Base-by-base conservation (phyloP, 2,113 vertebrate genomes). In the Oryzias woworae region DNA sequence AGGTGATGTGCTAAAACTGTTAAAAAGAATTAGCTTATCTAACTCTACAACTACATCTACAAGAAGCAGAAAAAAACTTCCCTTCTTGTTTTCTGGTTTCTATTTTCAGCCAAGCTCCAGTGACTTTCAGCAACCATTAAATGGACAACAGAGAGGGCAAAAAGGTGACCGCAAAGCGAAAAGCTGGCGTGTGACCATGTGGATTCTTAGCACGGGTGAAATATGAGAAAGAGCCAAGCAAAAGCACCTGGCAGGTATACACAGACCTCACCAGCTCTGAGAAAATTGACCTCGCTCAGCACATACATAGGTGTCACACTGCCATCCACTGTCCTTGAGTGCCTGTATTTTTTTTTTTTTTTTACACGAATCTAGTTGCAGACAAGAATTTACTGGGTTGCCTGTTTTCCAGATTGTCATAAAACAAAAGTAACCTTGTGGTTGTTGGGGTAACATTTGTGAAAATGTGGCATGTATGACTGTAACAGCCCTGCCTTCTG, bases 211-310 rank as follows among this genome's bases (percentile, higher is more conserved):
- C 56, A 77, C 60, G 7, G 52, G 66, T 82, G 87, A 84, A 87
- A 84, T 73, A 62, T 75, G 83, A 85, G 66, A 52, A 64, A 70
- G 80, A 74, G 64, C 69, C 66, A 65, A 65, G 28, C 48, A 49
- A 58, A 64, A 68, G 67, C 77, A 73, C 57, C 75, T 71, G 83
- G 63, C 81, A 80, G 56, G 55, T 59, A 58, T 53, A 59, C 43
- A 12, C 70, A 69, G 69, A 85, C 77, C 84, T 80, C 58, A 82
- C 71, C n/a, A 73, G 79, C 73, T 31, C 18, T 26, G 77, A 73
- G 80, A 77, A 85, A 88, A 88, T 76, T 43, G 71, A 85, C 57
- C 64, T 23, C 2, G 2, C 64, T 57, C 59, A 64, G 66, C 69
- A 76, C 59, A 60, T 66, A 78, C 69, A 66, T 13, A 68, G 67